Conservation (phyloP, 2,797 vertebrate species). For the Coccyzus lansbergi region DNA sequence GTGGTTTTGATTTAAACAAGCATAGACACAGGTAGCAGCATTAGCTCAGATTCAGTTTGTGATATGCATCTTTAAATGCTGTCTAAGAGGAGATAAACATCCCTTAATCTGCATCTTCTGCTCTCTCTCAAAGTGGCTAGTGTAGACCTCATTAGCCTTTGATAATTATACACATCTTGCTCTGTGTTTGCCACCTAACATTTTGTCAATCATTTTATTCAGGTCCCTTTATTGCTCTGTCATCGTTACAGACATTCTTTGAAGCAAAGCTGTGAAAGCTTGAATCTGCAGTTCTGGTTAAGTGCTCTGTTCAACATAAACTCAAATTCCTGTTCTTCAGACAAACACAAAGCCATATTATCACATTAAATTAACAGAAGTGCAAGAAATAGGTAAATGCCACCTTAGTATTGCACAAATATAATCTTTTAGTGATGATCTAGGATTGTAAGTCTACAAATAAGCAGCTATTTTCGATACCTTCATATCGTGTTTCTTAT, state of each 20-base stretch:
- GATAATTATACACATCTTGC: background rate
- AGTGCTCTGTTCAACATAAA: background rate
- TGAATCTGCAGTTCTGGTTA: background rate
- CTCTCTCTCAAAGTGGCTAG: background rate
- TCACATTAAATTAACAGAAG: background rate
- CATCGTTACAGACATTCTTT: background rate
- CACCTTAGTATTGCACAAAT: background rate
- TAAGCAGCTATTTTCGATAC: background rate
- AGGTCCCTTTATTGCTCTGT: background rate
- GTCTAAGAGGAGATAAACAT: background rate
- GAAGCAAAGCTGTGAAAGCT: background rate
- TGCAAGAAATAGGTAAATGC: background rate
- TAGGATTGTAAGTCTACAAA: background rate
- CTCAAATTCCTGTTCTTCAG: background rate
- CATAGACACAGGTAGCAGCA: background rate
- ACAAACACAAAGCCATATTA: background rate
- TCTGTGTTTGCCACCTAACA: background rate
- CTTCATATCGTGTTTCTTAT: background rate
- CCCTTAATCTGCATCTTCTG: background rate
- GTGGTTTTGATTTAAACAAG: background rate
- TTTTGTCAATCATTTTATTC: background rate
- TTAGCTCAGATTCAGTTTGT: background rate
- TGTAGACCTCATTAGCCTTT: background rate
- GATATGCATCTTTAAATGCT: background rate
- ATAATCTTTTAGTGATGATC: background rate